A percentile compares a stretch with the other conserved stretches of the same genome.
Evolutionary conservation across 2,888 invertebrate species (phyloP).

Genomic region (Dromius quadrimaculatus): DNA sequence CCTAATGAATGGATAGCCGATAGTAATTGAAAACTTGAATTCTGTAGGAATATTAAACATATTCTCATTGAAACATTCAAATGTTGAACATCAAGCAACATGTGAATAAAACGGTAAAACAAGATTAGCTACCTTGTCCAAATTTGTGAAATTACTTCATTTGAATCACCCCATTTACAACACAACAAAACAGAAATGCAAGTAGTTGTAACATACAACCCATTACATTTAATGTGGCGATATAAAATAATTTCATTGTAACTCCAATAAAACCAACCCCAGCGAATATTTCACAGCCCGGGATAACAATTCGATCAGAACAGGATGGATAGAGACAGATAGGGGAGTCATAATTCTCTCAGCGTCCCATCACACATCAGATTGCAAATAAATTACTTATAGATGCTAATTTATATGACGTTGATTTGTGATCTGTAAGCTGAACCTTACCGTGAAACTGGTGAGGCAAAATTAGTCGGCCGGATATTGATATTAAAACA

Average conservation of each 20-base stretch:
- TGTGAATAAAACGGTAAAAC: too few species aligned
- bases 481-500: not conserved
- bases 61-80: too few species aligned
- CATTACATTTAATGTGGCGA: conserved; percentile 19
- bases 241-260: conserved; percentile 29
- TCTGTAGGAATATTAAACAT: too few species aligned
- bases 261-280: not conserved
- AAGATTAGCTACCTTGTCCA: too few species aligned
- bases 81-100: too few species aligned
- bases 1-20: too few species aligned
- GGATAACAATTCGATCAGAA: not conserved
- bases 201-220: conserved; percentile 21
- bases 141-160: too few species aligned
- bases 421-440: not conserved
- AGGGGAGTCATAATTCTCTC: not conserved
- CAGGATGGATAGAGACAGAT: not conserved
- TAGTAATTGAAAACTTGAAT: too few species aligned
- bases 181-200: conserved; percentile 15
- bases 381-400: conserved; percentile 6
- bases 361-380: conserved; percentile 3
- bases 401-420: not conserved
- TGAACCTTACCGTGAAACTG: not conserved
- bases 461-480: not conserved
- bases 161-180: too few species aligned
- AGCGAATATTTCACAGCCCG: not conserved